Base-by-base conservation (phyloP, 2,888 invertebrate genomes). In the Lydus trimaculatus region DNA sequence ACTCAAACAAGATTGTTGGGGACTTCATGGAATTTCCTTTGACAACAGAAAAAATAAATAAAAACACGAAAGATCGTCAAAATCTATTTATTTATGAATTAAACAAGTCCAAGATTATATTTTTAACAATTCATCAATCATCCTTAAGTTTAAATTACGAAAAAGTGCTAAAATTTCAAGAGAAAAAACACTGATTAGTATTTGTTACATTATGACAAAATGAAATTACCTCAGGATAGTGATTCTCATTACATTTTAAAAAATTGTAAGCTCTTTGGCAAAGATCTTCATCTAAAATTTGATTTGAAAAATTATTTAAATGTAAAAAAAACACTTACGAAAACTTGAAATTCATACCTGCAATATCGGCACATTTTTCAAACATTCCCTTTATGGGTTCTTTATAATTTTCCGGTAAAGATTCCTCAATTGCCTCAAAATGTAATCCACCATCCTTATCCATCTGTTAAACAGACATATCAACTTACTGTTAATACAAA, bases 241-340 rank as follows among this genome's bases (percentile, higher is more conserved):
- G 31, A 7, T 74, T 60, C 25, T 76, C 68, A 7, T 60, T n/a
- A 72, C 77, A 77, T 65, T 72, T 72, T 23, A 67, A 43, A 20
- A 74, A 67, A n/a, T 68, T 65, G 58, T 66, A 77, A 11, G 72
- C 60, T 62, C 48, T 73, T 23, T 76, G 73, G 23, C 73, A 72
- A 58, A 74, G 7, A 64, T 69, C 69, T 6, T 67, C 60, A 61
- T 25, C 72, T 75, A 43, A 17, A 62, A 62, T 20, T 25, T 39
- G 36, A 36, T 28, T 43, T 36, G n/a, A 15, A 62, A 72, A 70
- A 56, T 17, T 59, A 48, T 20, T 20, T 8, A 48, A 48, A 17
- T n/a, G n/a, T n/a, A 17, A 11, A 6, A 17, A 15, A 2, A 39
- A 28, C 31, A 36, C 6, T 2, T 36, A 2, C 1, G 23, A 25